Evolutionary conservation across 92 coral and sea anemone species (phyloP).

Genomic region (Porites divaricata): DNA sequence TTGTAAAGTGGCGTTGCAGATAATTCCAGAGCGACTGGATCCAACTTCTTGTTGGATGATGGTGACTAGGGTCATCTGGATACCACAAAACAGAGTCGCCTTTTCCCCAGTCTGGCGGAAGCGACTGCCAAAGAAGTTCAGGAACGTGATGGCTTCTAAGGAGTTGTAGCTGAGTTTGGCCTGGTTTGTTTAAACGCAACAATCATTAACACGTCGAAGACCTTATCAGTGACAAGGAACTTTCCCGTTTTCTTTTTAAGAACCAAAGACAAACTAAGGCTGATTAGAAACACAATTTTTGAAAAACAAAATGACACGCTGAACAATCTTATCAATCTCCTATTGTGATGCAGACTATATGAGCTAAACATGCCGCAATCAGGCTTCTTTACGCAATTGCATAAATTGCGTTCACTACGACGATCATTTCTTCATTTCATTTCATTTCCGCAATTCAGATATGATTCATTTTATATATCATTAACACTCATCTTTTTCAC

Average conservation of each 20-base stretch:
- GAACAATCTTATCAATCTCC: too few relatives aligned
- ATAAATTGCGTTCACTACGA: too few relatives aligned
- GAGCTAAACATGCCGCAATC: too few relatives aligned
- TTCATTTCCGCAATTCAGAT: too few relatives aligned
- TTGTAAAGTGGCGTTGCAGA: constrained; percentile 51
- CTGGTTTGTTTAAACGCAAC: constrained; percentile 6
- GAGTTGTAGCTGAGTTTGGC: constrained; percentile 54
- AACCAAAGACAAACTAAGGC: too few relatives aligned
- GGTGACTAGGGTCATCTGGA: constrained; percentile 30
- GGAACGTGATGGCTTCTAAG: constrained; percentile 50
- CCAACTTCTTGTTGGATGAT: constrained; percentile 81
- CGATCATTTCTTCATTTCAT: too few relatives aligned
- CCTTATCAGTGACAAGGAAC: not conserved
- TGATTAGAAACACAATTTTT: too few relatives aligned
- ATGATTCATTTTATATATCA: too few relatives aligned
- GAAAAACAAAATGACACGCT: too few relatives aligned
- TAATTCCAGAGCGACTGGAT: constrained; percentile 72
- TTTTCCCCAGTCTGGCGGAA: constrained; percentile 56
- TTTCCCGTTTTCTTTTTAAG: not conserved
- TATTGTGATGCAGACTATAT: too few relatives aligned
- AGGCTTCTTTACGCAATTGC: too few relatives aligned
- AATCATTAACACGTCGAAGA: not conserved
- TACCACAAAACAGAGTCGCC: constrained; percentile 59
- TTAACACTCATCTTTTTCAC: too few relatives aligned
- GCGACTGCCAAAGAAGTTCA: constrained; percentile 43